Evolutionary conservation across 2,797 vertebrate species (phyloP).

Genomic region (Hydrophis major): DNA sequence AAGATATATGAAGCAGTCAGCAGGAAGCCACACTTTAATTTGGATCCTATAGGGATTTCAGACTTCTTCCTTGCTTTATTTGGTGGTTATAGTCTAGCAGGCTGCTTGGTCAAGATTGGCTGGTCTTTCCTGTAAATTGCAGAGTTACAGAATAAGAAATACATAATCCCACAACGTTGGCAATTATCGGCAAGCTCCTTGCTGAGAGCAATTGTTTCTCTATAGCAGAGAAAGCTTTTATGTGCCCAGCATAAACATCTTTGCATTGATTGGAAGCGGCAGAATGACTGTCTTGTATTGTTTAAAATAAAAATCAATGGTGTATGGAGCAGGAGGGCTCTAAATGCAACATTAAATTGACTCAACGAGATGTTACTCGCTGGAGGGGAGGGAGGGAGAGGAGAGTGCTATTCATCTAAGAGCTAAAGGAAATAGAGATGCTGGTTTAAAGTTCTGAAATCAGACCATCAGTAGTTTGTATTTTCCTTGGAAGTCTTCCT

Average conservation of each 20-base stretch:
- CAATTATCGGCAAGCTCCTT: slow-evolving; percentile 30
- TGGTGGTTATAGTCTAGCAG: not conserved
- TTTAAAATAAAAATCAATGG: slow-evolving; percentile 63
- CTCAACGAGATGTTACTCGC: slow-evolving; percentile 61
- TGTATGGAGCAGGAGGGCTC: slow-evolving; percentile 52
- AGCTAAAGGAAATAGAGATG: slow-evolving; percentile 62
- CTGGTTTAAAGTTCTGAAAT: slow-evolving; percentile 57
- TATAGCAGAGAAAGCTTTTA: slow-evolving; percentile 67
- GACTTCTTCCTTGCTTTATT: not conserved
- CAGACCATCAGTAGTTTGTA: slow-evolving; percentile 49
- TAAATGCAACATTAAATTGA: slow-evolving; percentile 63
- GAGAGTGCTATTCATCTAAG: not conserved
- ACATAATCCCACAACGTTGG: slow-evolving; percentile 50
- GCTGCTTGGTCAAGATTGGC: slow-evolving; percentile 47
- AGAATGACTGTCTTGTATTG: slow-evolving; percentile 27
- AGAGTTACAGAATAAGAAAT: slow-evolving; percentile 32
- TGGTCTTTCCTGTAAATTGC: slow-evolving; percentile 51
- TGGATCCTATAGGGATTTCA: not conserved
- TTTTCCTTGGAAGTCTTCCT: not conserved
- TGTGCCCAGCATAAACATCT: slow-evolving; percentile 69
- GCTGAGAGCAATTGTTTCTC: slow-evolving; percentile 61
- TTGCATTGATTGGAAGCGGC: slow-evolving; percentile 63
- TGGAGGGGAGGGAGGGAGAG: slow-evolving; percentile 6
- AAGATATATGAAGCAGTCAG: not conserved
- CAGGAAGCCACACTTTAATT: slow-evolving; percentile 2